Evolutionary conservation across 2,113 vertebrate genomes (phyloP), one percentile per base, ranked within the genome.

Genomic region (Deroptyus accipitrinus): DNA sequence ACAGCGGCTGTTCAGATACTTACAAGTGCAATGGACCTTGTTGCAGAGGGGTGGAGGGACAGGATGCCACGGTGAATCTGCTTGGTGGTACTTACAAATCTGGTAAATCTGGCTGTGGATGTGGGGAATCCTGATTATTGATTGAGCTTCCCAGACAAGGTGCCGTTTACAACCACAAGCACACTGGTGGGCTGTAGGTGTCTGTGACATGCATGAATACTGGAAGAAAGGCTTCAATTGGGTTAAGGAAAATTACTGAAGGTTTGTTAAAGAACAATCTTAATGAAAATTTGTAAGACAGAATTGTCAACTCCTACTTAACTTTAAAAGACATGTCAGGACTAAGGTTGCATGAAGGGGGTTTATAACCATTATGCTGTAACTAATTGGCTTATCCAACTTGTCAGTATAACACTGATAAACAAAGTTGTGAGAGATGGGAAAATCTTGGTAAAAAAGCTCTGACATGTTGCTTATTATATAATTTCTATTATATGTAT

Each of bases 361-460:
- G 39, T 78, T 86, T 74, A 52, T 23, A 85, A 61, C 63, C 27
- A 62, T 37, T 79, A 35, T 84, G 64, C 6, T 95, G 46, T 74
- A 93, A 69, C 91, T 95, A 93, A 86, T 91, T 94, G 70, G 16
- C 27, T 95, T 92, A 84, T 64, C 52, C 73, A 75, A 13, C n/a
- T 57, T 44, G 68, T 62, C 35, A 76, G 8, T 66, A 61, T 77
- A 64, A 94, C 89, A 27, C 15, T 83, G 13, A 63, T 55, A 92
- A 91, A 91, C 8, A 67, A 91, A 88, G 33, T 42, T 75, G 4
- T 42, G 28, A 86, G 44, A 81, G n/a, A 61, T 8, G 10, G 63
- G 27, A 61, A 94, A 77, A 93, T 64, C 22, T 48, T 87, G 5
- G 39, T 57, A 83, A 75, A 17, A 35, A 89, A 70, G 13, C 6